Conservation (phyloP, 2,888 invertebrate genomes). For the Mylabris sibirica region DNA sequence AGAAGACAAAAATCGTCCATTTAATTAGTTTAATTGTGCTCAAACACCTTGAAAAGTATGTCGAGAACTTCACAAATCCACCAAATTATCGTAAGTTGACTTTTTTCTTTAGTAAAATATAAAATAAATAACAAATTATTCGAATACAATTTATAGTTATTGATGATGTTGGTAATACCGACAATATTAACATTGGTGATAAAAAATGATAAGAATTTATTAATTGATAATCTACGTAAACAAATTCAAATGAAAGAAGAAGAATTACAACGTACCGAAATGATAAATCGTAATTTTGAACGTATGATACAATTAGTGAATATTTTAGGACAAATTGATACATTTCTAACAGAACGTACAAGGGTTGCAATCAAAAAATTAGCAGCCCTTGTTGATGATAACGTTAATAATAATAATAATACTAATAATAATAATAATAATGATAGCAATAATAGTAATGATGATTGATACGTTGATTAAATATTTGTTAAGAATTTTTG, state of each 20-base stretch:
- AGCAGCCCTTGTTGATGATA: conserved; percentile 59
- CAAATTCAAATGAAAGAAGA: conserved; percentile 53
- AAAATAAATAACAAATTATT: too few relatives aligned
- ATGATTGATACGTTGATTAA: neutral
- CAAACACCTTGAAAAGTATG: too few relatives aligned
- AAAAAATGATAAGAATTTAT: neutral
- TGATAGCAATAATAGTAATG: too few relatives aligned
- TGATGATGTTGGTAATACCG: neutral
- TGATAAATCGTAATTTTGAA: conserved; percentile 61
- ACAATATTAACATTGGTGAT: neutral
- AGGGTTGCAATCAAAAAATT: conserved; percentile 60
- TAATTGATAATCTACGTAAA: conserved; percentile 47
- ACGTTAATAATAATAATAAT: conserved; percentile 46
- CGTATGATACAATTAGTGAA: conserved; percentile 63
- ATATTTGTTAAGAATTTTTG: too few relatives aligned
- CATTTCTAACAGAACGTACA: conserved; percentile 62
- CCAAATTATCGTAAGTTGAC: too few relatives aligned
- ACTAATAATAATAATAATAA: neutral
- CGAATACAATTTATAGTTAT: conserved; percentile 1
- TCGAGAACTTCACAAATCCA: too few relatives aligned
- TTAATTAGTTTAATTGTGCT: too few relatives aligned
- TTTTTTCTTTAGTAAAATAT: too few relatives aligned
- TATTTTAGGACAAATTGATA: conserved; percentile 63
- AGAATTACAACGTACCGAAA: conserved; percentile 56
- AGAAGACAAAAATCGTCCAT: too few relatives aligned